Conservation (phyloP, 2,797 vertebrate species). For the Meda fulgida region DNA sequence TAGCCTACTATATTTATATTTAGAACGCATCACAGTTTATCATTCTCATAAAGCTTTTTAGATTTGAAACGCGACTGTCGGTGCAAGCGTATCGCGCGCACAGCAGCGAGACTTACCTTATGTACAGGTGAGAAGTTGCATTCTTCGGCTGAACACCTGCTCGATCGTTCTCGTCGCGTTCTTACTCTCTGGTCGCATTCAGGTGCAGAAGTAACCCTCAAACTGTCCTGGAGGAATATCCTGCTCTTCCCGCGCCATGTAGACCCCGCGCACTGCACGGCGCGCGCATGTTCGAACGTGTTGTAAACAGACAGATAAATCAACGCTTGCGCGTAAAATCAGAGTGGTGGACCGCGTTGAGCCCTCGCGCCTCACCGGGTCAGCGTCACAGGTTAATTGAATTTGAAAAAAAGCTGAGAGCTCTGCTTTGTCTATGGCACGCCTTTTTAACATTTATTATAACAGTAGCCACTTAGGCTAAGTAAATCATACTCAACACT, state of each 20-base stretch:
- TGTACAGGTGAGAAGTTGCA: constrained; percentile 55
- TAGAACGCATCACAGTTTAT: neutral
- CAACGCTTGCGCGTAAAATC: constrained; percentile 33
- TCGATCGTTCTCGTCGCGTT: constrained; percentile 48
- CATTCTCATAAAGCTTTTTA: neutral
- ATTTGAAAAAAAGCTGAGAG: neutral
- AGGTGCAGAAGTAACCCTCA: constrained; percentile 53
- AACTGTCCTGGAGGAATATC: constrained; percentile 56
- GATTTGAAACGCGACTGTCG: neutral
- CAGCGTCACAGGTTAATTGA: constrained; percentile 38
- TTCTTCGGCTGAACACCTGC: constrained; percentile 52
- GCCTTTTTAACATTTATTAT: neutral
- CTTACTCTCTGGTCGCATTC: constrained; percentile 47
- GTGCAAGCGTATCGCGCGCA: neutral
- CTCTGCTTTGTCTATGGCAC: constrained; percentile 10
- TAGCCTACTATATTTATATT: neutral
- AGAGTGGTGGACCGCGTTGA: neutral
- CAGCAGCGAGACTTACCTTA: constrained; percentile 50
- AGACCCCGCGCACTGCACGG: constrained; percentile 36
- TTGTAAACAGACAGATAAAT: constrained; percentile 15
- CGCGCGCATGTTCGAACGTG: constrained; percentile 51
- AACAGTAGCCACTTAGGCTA: too few relatives aligned
- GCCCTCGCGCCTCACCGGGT: constrained; percentile 14
- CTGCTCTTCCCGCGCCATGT: constrained; percentile 39
- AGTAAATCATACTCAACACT: too few relatives aligned